A percentile compares a stretch with the other conserved stretches of the same genome.
phyloP scores from a whole-genome alignment of 2,797 vertebrate genomes.

The Lutjanus argentimaculatus region DNA sequence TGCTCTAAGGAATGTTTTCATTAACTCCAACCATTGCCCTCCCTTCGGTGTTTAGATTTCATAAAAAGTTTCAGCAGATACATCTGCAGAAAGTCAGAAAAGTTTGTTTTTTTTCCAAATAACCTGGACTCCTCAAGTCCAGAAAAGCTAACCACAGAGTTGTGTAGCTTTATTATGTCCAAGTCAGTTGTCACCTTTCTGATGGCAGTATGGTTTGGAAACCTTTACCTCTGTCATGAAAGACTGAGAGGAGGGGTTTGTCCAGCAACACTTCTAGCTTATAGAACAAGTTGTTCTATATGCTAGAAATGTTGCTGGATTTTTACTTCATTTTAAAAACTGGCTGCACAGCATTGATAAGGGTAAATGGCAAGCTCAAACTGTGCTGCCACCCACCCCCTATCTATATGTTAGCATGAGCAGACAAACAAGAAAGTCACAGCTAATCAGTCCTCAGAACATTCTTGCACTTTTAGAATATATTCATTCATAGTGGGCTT shows the following conservation, averaged over 20 bases:
- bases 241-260: no score
- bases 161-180: not conserved
- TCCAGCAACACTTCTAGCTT: no score
- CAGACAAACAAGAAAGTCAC: not conserved
- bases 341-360: not conserved
- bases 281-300: no score
- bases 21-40: not conserved
- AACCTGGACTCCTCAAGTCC: no score
- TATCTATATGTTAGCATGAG: not conserved
- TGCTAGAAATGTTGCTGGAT: no score
- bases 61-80: no score
- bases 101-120: rapidly evolving
- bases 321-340: not conserved
- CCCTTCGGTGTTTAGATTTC: not conserved
- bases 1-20: not conserved
- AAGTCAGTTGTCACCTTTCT: not conserved
- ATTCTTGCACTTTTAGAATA: not conserved
- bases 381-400: no score
- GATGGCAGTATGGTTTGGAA: not conserved
- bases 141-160: not conserved
- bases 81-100: no score
- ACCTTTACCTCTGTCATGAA: not conserved
- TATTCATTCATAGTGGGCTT: not conserved
- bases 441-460: not conserved
- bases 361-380: not conserved